Percentiles rank a stretch among this genome's conserved stretches.
Conservation (phyloP, 2,113 vertebrate genomes). For the Calyptommatus sinebrachiatus region DNA sequence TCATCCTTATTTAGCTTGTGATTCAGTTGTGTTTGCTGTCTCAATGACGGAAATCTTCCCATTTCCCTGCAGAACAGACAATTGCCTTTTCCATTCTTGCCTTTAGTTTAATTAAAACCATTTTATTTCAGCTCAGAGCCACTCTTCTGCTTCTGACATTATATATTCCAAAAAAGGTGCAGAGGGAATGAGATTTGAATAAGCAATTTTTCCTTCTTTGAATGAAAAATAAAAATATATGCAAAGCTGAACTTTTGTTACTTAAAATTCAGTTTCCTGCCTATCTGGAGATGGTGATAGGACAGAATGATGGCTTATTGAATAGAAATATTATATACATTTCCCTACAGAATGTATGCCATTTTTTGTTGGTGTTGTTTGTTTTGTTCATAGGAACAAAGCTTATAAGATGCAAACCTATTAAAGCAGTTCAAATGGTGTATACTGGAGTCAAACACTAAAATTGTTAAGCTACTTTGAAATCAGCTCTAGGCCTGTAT, state of each 20-base stretch:
- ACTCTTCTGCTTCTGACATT: constrained; percentile 2
- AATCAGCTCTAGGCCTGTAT: neutral
- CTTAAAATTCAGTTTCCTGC: neutral
- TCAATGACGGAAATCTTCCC: constrained; percentile 21
- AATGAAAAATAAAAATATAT: constrained; percentile 19
- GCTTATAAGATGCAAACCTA: neutral
- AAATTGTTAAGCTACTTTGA: neutral
- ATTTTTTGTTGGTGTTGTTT: neutral
- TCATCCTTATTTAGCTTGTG: constrained; percentile 21
- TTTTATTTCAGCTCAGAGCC: constrained; percentile 23
- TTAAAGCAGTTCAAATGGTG: neutral
- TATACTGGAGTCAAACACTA: neutral
- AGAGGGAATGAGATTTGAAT: constrained; percentile 16
- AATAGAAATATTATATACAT: neutral
- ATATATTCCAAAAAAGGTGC: constrained; percentile 9
- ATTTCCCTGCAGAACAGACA: constrained; percentile 24
- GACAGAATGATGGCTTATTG: neutral
- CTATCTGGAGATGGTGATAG: neutral
- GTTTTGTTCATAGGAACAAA: neutral
- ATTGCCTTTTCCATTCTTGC: constrained; percentile 24
- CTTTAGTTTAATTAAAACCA: constrained; percentile 20
- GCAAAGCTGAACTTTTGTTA: constrained; percentile 1
- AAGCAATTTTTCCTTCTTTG: neutral
- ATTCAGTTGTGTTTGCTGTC: constrained; percentile 22
- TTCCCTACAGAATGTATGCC: neutral